Percentiles rank a stretch among this genome's conserved stretches.
Evolutionary conservation across 2,888 invertebrate genomes (phyloP).

Genomic region (Pterobdella sp.): DNA sequence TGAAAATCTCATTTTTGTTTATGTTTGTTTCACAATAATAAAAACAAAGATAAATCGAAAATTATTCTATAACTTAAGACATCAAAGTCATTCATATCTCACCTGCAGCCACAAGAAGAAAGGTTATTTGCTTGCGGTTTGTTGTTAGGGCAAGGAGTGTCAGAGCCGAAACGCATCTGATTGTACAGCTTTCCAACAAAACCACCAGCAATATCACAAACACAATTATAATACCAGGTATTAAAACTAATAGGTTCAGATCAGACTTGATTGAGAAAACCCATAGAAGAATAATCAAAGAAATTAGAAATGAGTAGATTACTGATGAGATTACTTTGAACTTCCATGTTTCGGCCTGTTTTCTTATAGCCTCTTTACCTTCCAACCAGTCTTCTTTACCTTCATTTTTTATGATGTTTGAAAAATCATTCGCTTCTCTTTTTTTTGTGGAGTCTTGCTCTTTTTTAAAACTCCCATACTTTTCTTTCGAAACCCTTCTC

Average conservation of each 20-base stretch:
- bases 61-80: background rate
- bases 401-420: background rate
- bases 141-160: background rate
- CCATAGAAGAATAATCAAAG: background rate
- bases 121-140: conserved; percentile 3
- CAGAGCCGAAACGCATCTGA: background rate
- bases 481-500: too few relatives aligned
- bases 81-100: background rate
- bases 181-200: background rate
- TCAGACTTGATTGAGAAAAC: background rate
- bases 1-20: too few relatives aligned
- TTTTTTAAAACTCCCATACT: too few relatives aligned
- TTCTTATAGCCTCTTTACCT: background rate
- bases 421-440: background rate
- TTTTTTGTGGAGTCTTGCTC: background rate
- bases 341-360: background rate
- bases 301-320: background rate
- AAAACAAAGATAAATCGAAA: background rate
- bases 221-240: background rate
- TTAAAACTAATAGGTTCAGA: background rate
- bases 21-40: background rate
- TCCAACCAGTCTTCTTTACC: conserved; percentile 1
- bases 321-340: background rate
- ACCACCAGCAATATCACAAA: background rate
- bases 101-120: background rate